Base-by-base conservation (phyloP, 1,140 invertebrate genomes). In the Aplysia californica region DNA sequence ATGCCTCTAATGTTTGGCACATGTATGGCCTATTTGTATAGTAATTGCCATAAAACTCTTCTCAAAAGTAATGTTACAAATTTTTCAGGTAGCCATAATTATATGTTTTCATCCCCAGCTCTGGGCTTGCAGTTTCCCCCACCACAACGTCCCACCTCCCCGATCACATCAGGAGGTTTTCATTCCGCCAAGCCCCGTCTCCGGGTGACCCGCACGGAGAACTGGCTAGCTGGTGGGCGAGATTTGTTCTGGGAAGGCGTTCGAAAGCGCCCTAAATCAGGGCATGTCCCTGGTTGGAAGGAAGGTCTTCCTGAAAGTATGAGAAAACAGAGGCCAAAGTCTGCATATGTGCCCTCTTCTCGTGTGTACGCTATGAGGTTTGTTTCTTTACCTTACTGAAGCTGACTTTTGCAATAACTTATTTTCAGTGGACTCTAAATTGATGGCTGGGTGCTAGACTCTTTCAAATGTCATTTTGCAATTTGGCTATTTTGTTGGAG, bases 211-310 rank as follows among this genome's bases (percentile, higher is more conserved):
- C 71, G 61, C 6, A 81, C 83, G 23, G 80, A 82, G 75, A 78
- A 80, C 65, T 89, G 87, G 88, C 75, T 89, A 59, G 88, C 71
- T 23, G 87, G 85, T 56, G 88, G 88, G 23, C 79, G 85, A 39
- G 87, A 89, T 74, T 75, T 89, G 39, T 85, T 84, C 76, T 84
- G 79, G 79, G 87, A 89, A 69, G 78, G 76, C 18, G 31, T 83
- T 15, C 77, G 76, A 69, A 80, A 79, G 38, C 78, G 86, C 20
- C 86, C 86, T n/a, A 80, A 81, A 44, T 84, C 85, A 29, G 81
- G 82, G 23, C 87, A 88, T 82, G 76, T 83, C 3, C 88, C 87
- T 18, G 88, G 87, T 0, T 88, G 87, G 86, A 88, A 84, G 72
- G 87, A 88, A 65, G 88, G 86, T 23, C 72, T 86, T 31, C 85